A percentile compares a stretch with the other conserved stretches of the same genome.
phyloP scores from a whole-genome alignment of 2,888 invertebrate species.

The Gymnocheta viridis region DNA sequence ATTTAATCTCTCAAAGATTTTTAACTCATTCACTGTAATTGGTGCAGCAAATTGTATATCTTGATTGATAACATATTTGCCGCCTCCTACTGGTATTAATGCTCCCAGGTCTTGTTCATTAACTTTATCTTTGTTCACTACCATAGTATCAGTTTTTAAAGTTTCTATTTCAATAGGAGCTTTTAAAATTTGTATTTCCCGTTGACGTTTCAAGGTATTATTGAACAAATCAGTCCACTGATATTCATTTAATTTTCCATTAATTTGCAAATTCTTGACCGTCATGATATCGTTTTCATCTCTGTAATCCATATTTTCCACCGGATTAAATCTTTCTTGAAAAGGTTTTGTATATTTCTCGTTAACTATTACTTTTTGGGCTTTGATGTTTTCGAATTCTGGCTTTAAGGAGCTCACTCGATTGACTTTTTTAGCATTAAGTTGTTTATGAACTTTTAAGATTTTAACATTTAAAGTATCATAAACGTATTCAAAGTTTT shows the following conservation, averaged over 20 bases:
- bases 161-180: conserved; percentile 73
- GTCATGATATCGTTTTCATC: conserved; percentile 74
- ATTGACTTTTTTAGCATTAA: conserved; percentile 75
- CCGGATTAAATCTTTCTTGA: conserved; percentile 47
- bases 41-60: conserved; percentile 82
- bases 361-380: conserved; percentile 74
- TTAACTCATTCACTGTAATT: conserved; percentile 80
- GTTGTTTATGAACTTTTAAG: conserved; percentile 74
- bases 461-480: conserved; percentile 75
- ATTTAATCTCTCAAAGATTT: conserved; percentile 82
- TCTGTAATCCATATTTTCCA: conserved; percentile 13
- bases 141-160: conserved; percentile 77
- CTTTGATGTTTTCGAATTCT: conserved; percentile 75
- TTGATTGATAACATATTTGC: conserved; percentile 81
- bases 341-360: conserved; percentile 61
- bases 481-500: conserved; percentile 71
- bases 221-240: conserved; percentile 81
- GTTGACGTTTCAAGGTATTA: conserved; percentile 82
- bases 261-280: conserved; percentile 81
- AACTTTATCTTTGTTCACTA: conserved; percentile 74
- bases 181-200: conserved; percentile 82
- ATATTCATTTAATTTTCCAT: conserved; percentile 83
- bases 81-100: conserved; percentile 80
- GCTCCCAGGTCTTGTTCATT: conserved; percentile 75
- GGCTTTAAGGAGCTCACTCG: conserved; percentile 72